A percentile compares a stretch with the other conserved stretches of the same genome.
These are phyloP conservation scores for Aphis craccivora DNA, from an alignment of 1,140 invertebrate species.

Conservation along the genomic window DNA sequence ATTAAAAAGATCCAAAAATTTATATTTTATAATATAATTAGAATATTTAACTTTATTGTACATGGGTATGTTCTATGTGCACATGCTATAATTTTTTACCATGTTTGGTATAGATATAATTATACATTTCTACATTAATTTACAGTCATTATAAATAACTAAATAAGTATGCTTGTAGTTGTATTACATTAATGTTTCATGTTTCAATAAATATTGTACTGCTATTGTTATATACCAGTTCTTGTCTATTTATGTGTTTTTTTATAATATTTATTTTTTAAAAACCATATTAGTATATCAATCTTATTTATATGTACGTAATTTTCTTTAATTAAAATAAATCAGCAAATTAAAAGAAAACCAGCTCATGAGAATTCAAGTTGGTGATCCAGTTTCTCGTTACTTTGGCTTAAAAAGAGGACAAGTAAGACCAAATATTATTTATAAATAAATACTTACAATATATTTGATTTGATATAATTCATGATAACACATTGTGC, in stretches of 20 bases:
- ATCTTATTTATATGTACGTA: neutral
- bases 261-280: neutral
- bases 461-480: neutral
- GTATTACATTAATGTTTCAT: neutral
- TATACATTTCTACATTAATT: neutral
- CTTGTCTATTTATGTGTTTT: neutral
- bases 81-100: neutral
- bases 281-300: neutral
- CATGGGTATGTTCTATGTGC: neutral
- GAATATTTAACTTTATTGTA: neutral
- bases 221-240: neutral
- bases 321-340: conserved; percentile 64
- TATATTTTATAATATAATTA: too few species aligned
- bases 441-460: neutral
- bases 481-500: neutral
- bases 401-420: conserved; percentile 97
- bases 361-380: conserved; percentile 98
- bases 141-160: neutral
- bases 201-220: neutral
- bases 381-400: conserved; percentile 95
- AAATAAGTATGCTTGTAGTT: neutral
- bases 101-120: neutral
- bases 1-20: too few species aligned
- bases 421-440: conserved; percentile 71
- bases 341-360: conserved; percentile 95